Evolutionary conservation across 2,797 vertebrate species (phyloP), one percentile per base, ranked within the genome.

Genomic region (Acanthopagrus latus): DNA sequence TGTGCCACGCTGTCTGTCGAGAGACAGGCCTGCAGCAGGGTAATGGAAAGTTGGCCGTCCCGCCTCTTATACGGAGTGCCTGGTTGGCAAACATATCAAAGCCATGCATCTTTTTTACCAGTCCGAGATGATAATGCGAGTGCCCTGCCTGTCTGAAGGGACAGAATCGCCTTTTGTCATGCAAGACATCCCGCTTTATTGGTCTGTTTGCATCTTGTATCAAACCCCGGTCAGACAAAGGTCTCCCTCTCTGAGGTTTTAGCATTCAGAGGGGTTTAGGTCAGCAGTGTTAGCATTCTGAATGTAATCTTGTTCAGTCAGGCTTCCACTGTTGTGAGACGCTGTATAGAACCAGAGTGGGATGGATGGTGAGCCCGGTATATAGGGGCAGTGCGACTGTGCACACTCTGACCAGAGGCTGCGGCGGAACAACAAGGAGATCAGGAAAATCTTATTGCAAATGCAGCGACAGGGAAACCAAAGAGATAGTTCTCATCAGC

Each of bases 281-380:
- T 88, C 87, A 85, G 87, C 82, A 16, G 74, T 65, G 83, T 82
- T 82, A 46, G 76, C 54, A n/a, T 59, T 81, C 78, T 88, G 86
- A 92, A 91, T 92, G 91, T 90, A 90, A 92, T 92, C 90, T 83
- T 67, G 0, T 74, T 76, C 83, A 68, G 64, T 85, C 87, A 88
- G 86, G 76, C 78, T 64, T 82, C 67, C 55, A 27, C 65, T 86
- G 74, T 48, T 85, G 68, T 70, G 54, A 71, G 71, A 73, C 21
- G 74, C 56, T 77, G 56, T 81, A 70, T 51, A 54, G 47, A 82
- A 57, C 41, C 64, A 81, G 25, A 78, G 66, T 25, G 62, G 85
- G 55, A 47, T 33, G 66, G 83, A 81, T 81, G 55, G 65, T 66
- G 51, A 83, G 62, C 67, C 64, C 64, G 71, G 54, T 66, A 29